A percentile compares a stretch with the other conserved stretches of the same genome.
Conservation (phyloP, 2,797 vertebrate genomes). For the Toxotes lorentzi region DNA sequence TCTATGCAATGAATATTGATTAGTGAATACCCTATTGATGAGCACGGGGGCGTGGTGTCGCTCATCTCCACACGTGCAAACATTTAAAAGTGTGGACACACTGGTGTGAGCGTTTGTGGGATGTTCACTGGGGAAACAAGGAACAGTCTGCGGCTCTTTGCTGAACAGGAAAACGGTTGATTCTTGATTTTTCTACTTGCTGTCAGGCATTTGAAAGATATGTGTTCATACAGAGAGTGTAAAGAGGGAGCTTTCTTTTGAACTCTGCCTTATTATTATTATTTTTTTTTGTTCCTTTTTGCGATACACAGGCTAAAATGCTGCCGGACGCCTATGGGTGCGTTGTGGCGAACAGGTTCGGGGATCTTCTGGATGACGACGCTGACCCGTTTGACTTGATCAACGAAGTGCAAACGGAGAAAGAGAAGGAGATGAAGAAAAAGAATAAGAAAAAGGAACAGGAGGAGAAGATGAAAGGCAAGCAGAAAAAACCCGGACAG, state of each 20-base stretch:
- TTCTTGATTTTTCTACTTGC: neutral
- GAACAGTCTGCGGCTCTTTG: neutral
- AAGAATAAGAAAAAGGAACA: conserved; percentile 71
- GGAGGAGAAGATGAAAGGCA: conserved; percentile 67
- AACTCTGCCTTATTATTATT: neutral
- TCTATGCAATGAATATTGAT: conserved; percentile 36
- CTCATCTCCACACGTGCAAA: conserved; percentile 63
- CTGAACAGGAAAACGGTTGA: conserved; percentile 13
- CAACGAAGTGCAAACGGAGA: conserved; percentile 80
- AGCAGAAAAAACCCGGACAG: conserved; percentile 75
- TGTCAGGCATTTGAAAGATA: neutral
- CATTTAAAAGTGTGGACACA: conserved; percentile 60
- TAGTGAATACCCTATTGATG: conserved; percentile 29
- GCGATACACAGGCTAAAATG: conserved; percentile 79
- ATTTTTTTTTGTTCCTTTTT: neutral
- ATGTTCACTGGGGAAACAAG: neutral
- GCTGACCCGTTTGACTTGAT: conserved; percentile 93
- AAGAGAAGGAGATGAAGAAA: conserved; percentile 73
- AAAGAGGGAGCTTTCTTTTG: neutral
- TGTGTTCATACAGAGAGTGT: neutral
- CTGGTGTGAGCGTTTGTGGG: neutral
- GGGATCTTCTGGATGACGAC: conserved; percentile 91
- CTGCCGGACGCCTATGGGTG: conserved; percentile 92
- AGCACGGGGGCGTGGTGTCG: conserved; percentile 71
- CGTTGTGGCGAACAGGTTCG: conserved; percentile 91